phyloP scores from a whole-genome alignment of 1,140 invertebrate species.

The Achroia grisella region DNA sequence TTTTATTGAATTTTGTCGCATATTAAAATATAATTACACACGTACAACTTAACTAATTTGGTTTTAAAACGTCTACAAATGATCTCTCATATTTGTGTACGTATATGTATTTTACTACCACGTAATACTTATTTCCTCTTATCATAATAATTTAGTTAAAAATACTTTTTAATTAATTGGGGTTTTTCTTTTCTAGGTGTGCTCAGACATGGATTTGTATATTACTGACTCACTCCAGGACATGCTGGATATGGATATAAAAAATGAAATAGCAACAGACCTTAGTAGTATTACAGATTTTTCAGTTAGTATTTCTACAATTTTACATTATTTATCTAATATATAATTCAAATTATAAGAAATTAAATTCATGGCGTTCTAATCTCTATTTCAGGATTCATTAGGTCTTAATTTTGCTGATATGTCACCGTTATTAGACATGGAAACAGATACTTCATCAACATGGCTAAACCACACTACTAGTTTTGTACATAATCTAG shows the following conservation, averaged over 20 bases:
- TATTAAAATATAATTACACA: too few relatives aligned
- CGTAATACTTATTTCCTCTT: too few relatives aligned
- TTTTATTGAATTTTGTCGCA: too few relatives aligned
- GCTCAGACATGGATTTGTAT: slow-evolving; percentile 76
- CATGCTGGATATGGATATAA: slow-evolving; percentile 89
- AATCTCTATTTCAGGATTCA: slow-evolving; percentile 52
- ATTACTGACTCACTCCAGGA: slow-evolving; percentile 81
- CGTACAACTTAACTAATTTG: too few relatives aligned
- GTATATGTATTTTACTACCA: too few relatives aligned
- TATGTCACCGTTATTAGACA: slow-evolving; percentile 77
- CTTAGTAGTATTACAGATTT: slow-evolving; percentile 79
- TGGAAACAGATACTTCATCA: slow-evolving; percentile 77
- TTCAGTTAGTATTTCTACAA: slow-evolving; percentile 50
- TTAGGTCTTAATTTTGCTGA: slow-evolving; percentile 77
- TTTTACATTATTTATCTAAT: too few relatives aligned
- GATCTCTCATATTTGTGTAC: too few relatives aligned
- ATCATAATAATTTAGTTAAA: slow-evolving; percentile 15
- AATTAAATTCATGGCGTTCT: too few relatives aligned
- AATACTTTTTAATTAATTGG: slow-evolving; percentile 7
- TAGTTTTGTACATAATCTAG: slow-evolving; percentile 80
- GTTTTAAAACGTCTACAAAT: too few relatives aligned
- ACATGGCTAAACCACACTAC: slow-evolving; percentile 74
- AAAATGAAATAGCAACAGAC: slow-evolving; percentile 85
- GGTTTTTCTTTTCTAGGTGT: slow-evolving; percentile 56
- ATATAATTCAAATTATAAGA: too few relatives aligned